Base-by-base conservation (phyloP, 92 coral and sea anemone species). In the Actinernus sp. region DNA sequence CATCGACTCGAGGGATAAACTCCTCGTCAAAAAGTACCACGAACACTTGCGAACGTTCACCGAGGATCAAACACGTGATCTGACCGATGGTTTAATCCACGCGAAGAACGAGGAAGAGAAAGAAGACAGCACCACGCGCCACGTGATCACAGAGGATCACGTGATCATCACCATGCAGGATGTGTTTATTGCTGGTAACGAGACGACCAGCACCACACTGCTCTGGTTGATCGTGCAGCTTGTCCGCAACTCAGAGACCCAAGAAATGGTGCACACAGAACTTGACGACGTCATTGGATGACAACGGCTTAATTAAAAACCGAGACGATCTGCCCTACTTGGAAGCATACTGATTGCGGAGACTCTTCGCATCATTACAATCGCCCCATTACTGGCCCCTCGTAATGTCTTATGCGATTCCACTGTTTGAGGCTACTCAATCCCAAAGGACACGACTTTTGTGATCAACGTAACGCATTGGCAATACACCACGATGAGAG, bases 101-200 rank as follows among this genome's bases (percentile, higher is more conserved):
- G 92, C 80, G 17, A 80, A 63, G 17, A 31, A 9, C 18, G 89
- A 87, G 24, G 64, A 62, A 48, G 81, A 68, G 3, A 33, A 76
- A 26, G 30, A 47, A 28, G 68, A 74, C 39, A 44, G 45, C 20
- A 49, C 26, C 26, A 52, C 55, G 37, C 55, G 68, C 8, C 31
- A 78, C 10, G 55, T 68, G 3, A 69, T 87, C 28, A 76, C 80
- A 37, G 79, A 82, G 14, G 79, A 75, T 25, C 79, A 87, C 40
- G 55, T 81, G 58, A 76, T 75, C 26, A 75, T 77, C 62, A 82
- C 87, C 49, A 41, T 87, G 37, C 83, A 73, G 50, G 93, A 87
- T 62, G 63, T 73, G 33, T 87, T 87, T 57, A 65, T 82, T 21
- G 93, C 89, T 26, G 93, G 93, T 2, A 62, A 73, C 28, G 87